Conservation (phyloP, 2,113 vertebrate species). For the Lichenostomus cassidix region DNA sequence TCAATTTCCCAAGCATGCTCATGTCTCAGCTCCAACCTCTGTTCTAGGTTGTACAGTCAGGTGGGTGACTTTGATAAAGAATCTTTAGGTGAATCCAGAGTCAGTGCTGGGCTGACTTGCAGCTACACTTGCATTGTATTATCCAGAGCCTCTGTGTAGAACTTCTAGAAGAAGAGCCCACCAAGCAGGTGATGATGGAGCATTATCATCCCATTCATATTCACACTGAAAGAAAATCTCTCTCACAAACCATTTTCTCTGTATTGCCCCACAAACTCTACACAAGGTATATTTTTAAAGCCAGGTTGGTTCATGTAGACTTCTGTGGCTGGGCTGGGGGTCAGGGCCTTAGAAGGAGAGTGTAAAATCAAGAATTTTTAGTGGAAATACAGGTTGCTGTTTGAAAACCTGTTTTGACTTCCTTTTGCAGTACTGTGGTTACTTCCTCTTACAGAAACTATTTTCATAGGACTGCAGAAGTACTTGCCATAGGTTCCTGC, state of each 20-base stretch:
- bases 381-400: background rate
- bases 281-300: background rate
- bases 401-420: background rate
- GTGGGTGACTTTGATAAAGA: background rate
- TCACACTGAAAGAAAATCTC: background rate
- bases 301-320: background rate
- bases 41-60: background rate
- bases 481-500: background rate
- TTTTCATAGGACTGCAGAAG: slow-evolving; percentile 2
- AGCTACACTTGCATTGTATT: background rate
- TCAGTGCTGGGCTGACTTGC: background rate
- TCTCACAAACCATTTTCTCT: background rate
- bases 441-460: background rate
- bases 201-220: background rate
- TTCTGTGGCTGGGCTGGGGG: background rate
- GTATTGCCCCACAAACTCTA: background rate
- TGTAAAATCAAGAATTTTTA: background rate
- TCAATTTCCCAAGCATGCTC: background rate
- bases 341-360: background rate
- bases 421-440: background rate
- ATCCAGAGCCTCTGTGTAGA: background rate
- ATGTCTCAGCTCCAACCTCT: background rate
- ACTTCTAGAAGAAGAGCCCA: background rate
- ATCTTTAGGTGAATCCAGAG: background rate
- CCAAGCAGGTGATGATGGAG: background rate